Evolutionary conservation across 2,797 vertebrate genomes (phyloP).

Genomic region (Anguilla pacifica): DNA sequence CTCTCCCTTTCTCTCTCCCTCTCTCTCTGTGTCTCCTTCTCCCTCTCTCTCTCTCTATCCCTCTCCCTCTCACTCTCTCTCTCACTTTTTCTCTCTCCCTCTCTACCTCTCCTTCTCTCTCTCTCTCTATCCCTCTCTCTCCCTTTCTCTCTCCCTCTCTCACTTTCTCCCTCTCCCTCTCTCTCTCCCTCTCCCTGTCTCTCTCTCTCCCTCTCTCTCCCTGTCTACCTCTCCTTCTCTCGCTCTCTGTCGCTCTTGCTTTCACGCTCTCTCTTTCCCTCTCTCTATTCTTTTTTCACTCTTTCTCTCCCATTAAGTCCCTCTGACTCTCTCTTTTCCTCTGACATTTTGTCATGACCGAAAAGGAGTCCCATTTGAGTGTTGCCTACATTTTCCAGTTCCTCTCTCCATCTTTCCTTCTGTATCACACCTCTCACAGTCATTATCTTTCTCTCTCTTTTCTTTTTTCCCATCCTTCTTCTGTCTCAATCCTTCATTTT

Average conservation of each 20-base stretch:
- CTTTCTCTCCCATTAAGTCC: not conserved
- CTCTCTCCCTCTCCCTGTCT: slow-evolving; percentile 9
- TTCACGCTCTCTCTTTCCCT: slow-evolving; percentile 16
- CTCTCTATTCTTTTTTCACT: not conserved
- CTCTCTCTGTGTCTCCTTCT: too few species aligned
- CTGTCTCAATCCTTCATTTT: not conserved
- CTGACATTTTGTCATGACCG: not conserved
- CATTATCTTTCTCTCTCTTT: not conserved
- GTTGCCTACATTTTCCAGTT: slow-evolving; percentile 31
- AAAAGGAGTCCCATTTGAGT: not conserved
- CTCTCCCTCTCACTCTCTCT: slow-evolving; percentile 51
- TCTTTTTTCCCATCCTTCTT: not conserved
- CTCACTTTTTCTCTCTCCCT: slow-evolving; percentile 1
- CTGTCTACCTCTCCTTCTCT: not conserved
- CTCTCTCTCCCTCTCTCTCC: too few species aligned
- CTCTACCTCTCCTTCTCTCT: too few species aligned
- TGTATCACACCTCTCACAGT: not conserved
- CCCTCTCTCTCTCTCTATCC: slow-evolving; percentile 57
- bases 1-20: too few species aligned
- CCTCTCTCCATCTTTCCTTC: slow-evolving; percentile 24
- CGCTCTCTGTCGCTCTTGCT: not conserved
- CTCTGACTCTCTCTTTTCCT: not conserved
- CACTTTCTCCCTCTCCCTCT: not conserved
- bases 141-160: slow-evolving; percentile 20
- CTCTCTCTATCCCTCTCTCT: too few species aligned